Percentiles rank a stretch among this genome's conserved stretches.
Evolutionary conservation across 2,113 vertebrate genomes (phyloP).

Genomic region (Spea bombifrons): DNA sequence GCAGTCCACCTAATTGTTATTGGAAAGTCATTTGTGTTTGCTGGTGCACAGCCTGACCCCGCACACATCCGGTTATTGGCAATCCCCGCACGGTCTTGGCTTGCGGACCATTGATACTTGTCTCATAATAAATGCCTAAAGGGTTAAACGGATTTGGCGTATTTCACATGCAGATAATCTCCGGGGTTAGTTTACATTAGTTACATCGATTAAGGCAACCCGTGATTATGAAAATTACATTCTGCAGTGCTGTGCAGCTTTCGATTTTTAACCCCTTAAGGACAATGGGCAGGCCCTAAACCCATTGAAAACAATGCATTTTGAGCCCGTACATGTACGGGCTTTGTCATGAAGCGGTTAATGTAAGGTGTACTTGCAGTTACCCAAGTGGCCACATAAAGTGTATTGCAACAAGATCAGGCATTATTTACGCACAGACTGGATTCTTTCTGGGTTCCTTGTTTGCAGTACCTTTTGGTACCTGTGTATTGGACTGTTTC

Average conservation of each 20-base stretch:
- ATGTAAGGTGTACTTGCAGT: no score
- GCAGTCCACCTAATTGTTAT: conserved; percentile 35
- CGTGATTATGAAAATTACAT: conserved; percentile 9
- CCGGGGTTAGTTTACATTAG: conserved; percentile 6
- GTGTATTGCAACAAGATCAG: no score
- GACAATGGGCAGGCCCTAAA: no score
- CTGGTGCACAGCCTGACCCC: conserved; percentile 37
- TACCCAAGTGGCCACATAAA: no score
- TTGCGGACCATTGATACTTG: neutral
- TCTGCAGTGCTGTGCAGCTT: neutral
- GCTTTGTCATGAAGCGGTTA: no score
- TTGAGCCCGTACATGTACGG: no score
- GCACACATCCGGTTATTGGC: neutral
- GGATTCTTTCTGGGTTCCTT: no score
- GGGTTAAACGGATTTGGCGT: neutral
- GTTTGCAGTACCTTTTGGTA: no score
- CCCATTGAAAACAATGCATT: no score
- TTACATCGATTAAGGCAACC: conserved; percentile 1
- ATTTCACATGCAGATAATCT: neutral
- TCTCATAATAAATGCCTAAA: neutral
- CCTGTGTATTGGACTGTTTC: no score
- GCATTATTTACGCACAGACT: no score
- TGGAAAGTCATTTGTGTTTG: conserved; percentile 40
- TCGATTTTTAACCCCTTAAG: no score
- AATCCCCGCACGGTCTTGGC: neutral